phyloP scores from a whole-genome alignment of 2,888 invertebrate species.

The Eilema depressum region DNA sequence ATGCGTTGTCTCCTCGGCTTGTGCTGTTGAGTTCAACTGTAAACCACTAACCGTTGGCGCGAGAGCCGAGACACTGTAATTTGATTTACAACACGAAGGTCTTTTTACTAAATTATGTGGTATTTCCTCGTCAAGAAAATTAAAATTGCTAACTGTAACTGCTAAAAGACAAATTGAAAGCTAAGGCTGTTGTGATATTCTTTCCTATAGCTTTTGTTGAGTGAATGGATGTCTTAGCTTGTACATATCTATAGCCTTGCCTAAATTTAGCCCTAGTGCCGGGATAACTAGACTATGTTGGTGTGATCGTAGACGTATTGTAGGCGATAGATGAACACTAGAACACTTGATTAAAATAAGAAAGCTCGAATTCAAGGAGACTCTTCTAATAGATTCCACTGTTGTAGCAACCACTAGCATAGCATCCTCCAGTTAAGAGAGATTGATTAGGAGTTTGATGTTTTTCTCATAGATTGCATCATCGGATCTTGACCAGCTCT shows the following conservation, averaged over 20 bases:
- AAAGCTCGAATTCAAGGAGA: not conserved
- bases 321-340: no score
- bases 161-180: not conserved
- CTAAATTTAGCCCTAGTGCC: not conserved
- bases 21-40: slow-evolving; percentile 21
- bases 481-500: no score
- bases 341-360: no score
- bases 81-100: slow-evolving; percentile 16
- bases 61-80: slow-evolving; percentile 16
- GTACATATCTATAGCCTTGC: not conserved
- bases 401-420: not conserved
- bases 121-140: slow-evolving; percentile 10
- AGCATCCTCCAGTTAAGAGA: no score
- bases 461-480: no score
- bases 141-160: slow-evolving; percentile 1
- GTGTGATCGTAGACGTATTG: not conserved
- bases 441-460: no score
- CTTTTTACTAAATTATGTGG: slow-evolving; percentile 11
- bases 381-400: not conserved
- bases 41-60: slow-evolving; percentile 25
- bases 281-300: not conserved
- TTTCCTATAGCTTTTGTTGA: not conserved
- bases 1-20: slow-evolving; percentile 24
- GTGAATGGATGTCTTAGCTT: not conserved
- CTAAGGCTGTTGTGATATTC: not conserved